These are phyloP conservation scores for Taxidea taxus DNA, from an alignment of 2,113 vertebrate species.

Conservation along the genomic window DNA sequence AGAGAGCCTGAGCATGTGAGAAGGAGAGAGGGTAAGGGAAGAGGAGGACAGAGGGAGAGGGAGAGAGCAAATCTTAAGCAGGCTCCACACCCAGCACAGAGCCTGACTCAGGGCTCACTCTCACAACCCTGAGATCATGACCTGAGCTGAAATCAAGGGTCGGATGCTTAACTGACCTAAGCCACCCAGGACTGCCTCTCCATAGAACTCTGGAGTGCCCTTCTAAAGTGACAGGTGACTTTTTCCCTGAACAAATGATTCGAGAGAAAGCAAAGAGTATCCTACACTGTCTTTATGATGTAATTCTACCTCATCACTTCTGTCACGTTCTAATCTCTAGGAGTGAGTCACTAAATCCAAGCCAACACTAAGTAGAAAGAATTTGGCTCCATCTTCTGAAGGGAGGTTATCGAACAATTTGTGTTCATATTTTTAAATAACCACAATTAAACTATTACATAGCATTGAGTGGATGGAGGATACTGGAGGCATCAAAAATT, in stretches of 20 bases:
- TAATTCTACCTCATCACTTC: neutral
- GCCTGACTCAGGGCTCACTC: neutral
- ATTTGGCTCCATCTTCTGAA: neutral
- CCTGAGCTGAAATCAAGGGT: neutral
- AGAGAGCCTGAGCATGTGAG: no score
- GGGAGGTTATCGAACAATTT: neutral
- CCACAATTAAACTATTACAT: neutral
- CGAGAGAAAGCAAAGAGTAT: neutral
- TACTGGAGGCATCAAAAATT: neutral
- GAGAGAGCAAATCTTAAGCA: neutral
- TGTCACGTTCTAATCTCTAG: neutral
- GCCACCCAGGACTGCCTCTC: neutral
- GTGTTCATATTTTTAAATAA: conserved; percentile 20
- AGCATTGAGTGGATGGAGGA: neutral
- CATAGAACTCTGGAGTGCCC: neutral
- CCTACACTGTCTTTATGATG: neutral
- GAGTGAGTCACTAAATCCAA: neutral
- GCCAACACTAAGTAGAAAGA: neutral
- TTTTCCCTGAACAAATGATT: neutral
- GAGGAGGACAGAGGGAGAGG: neutral
- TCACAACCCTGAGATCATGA: neutral
- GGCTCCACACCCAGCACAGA: neutral
- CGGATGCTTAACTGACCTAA: no score
- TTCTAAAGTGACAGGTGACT: neutral
- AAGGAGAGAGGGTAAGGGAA: neutral